These are phyloP conservation scores for Parelbella ahira DNA, from an alignment of 2,888 invertebrate genomes.

Conservation along the genomic window DNA sequence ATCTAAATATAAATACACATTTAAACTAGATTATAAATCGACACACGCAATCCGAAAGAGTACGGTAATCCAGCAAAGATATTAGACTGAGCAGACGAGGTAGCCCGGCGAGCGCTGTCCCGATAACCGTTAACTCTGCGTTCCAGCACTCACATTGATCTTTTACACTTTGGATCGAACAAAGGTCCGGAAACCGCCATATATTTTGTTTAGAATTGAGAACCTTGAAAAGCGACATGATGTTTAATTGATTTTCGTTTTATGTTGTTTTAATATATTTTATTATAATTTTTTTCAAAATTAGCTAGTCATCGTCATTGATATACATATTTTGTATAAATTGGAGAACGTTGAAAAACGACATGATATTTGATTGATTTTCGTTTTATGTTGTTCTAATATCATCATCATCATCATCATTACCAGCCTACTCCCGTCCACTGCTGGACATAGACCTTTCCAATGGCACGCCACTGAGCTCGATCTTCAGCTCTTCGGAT, in stretches of 20 bases:
- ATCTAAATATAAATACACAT: too few relatives aligned
- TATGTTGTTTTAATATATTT: too few relatives aligned
- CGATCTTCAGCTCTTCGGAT: too few relatives aligned
- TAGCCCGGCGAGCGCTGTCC: slow-evolving; percentile 1
- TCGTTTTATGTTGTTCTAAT: too few relatives aligned
- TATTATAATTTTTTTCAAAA: too few relatives aligned
- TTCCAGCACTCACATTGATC: slow-evolving; percentile 3
- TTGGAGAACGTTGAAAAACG: neutral
- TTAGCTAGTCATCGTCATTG: too few relatives aligned
- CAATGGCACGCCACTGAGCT: too few relatives aligned
- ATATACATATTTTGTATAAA: neutral
- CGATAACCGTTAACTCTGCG: slow-evolving; percentile 10
- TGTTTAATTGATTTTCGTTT: neutral
- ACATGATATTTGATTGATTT: neutral
- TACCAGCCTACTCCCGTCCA: too few relatives aligned
- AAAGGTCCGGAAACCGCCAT: slow-evolving; percentile 2
- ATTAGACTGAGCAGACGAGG: neutral
- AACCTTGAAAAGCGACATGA: neutral
- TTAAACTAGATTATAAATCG: too few relatives aligned
- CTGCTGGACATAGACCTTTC: too few relatives aligned
- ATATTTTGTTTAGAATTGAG: slow-evolving; percentile 2
- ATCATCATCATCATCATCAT: too few relatives aligned
- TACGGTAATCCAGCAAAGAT: slow-evolving; percentile 1
- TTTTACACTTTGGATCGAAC: slow-evolving; percentile 6
- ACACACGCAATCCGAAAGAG: too few relatives aligned